phyloP scores from a whole-genome alignment of 2,113 vertebrate genomes.

The Alaudala cheleensis region DNA sequence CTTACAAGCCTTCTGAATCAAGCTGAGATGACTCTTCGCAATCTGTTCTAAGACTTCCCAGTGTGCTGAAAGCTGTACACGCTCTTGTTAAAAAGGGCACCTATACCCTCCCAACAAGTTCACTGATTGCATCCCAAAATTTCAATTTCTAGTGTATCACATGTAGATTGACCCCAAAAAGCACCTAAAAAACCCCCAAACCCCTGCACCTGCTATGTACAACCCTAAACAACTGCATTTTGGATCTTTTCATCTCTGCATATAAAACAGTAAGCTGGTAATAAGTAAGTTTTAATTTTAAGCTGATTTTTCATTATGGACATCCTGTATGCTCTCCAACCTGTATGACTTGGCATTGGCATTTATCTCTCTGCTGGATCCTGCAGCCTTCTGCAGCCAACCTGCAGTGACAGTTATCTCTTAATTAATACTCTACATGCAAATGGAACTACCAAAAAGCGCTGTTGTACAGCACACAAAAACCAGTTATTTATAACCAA shows the following conservation, averaged over 20 bases:
- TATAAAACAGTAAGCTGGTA: conserved; percentile 2
- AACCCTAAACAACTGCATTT: neutral
- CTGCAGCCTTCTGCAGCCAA: conserved; percentile 73
- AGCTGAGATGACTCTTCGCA: conserved; percentile 42
- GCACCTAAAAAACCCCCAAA: neutral
- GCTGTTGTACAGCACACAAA: conserved; percentile 36
- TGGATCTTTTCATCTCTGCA: neutral
- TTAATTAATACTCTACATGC: conserved; percentile 83
- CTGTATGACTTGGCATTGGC: conserved; percentile 68
- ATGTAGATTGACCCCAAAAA: neutral
- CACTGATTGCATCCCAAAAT: neutral
- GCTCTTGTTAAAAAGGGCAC: neutral
- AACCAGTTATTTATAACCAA: conserved; percentile 58
- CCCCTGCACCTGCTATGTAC: neutral
- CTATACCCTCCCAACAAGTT: neutral
- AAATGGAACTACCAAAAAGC: conserved; percentile 64
- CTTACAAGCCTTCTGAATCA: conserved; percentile 23
- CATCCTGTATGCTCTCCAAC: conserved; percentile 70
- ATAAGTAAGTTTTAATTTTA: conserved; percentile 67
- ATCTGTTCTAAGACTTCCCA: conserved; percentile 45
- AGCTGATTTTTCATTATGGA: conserved; percentile 60
- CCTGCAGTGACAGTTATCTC: conserved; percentile 81
- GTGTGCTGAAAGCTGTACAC: neutral
- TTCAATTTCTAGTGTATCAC: neutral
- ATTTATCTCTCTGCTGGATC: conserved; percentile 78